Evolutionary conservation across 1,140 invertebrate genomes (phyloP).

Genomic region (Listronotus oregonensis): DNA sequence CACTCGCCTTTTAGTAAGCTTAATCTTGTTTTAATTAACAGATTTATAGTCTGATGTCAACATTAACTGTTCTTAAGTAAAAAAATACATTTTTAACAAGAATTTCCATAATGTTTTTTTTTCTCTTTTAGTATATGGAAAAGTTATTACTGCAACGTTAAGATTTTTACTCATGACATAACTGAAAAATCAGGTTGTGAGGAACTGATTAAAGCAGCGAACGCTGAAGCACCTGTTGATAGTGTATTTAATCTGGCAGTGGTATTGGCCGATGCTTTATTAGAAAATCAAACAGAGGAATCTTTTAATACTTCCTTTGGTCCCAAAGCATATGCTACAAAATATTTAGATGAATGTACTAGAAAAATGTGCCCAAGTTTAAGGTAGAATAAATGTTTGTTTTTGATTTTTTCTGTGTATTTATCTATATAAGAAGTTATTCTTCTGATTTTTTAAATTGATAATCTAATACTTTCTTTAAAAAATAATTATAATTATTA

Average conservation of each 20-base stretch:
- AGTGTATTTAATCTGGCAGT: slow-evolving; percentile 82
- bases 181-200: slow-evolving; percentile 59
- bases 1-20: too few species aligned
- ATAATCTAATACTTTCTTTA: too few species aligned
- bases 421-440: too few species aligned
- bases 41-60: too few species aligned
- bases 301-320: slow-evolving; percentile 58
- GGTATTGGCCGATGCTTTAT: slow-evolving; percentile 61
- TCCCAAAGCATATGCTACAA: slow-evolving; percentile 60
- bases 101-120: too few species aligned
- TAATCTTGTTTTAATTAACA: too few species aligned
- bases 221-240: slow-evolving; percentile 66
- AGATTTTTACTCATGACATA: slow-evolving; percentile 59
- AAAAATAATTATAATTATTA: too few species aligned
- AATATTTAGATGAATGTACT: slow-evolving; percentile 59
- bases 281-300: slow-evolving; percentile 61
- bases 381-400: slow-evolving; percentile 25
- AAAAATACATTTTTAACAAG: too few species aligned
- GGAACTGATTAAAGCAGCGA: slow-evolving; percentile 64
- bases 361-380: slow-evolving; percentile 60
- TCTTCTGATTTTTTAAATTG: too few species aligned
- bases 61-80: too few species aligned
- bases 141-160: slow-evolving; percentile 61
- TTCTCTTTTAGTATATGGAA: slow-evolving; percentile 57
- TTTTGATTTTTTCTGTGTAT: neutral